Percentiles rank a stretch among this genome's conserved stretches.
Evolutionary conservation across 2,888 invertebrate genomes (phyloP).

Genomic region (Catonia carolina): DNA sequence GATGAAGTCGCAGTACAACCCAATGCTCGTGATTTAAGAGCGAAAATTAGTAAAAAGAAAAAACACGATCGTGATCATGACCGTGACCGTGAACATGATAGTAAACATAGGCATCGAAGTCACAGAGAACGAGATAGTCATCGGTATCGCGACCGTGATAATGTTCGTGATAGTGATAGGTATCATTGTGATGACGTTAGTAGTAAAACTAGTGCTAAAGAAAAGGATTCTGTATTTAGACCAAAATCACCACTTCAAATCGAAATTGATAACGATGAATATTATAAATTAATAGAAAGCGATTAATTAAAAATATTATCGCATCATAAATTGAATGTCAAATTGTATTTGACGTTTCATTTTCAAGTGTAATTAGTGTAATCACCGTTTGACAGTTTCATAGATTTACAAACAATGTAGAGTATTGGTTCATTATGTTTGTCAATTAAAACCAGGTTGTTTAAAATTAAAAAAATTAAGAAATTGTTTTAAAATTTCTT

Average conservation of each 20-base stretch:
- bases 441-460: too few species aligned
- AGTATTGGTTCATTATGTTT: too few species aligned
- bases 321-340: neutral
- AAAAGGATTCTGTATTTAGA: neutral
- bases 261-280: slow-evolving; percentile 34
- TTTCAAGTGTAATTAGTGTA: too few species aligned
- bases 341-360: slow-evolving; percentile 19
- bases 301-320: slow-evolving; percentile 17
- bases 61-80: neutral
- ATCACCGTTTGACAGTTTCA: too few species aligned
- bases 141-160: neutral
- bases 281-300: slow-evolving; percentile 26
- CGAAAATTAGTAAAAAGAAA: slow-evolving; percentile 19
- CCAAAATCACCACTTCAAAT: slow-evolving; percentile 29
- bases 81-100: neutral
- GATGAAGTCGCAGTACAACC: slow-evolving; percentile 30
- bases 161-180: neutral
- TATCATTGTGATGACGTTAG: too few species aligned
- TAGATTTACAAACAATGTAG: too few species aligned
- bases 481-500: too few species aligned
- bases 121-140: neutral
- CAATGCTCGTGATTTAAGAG: slow-evolving; percentile 15
- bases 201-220: too few species aligned
- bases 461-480: too few species aligned
- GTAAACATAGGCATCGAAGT: slow-evolving; percentile 1